Conservation (phyloP, 2,888 invertebrate genomes). For the Bursaphelenchus okinawaensis region DNA sequence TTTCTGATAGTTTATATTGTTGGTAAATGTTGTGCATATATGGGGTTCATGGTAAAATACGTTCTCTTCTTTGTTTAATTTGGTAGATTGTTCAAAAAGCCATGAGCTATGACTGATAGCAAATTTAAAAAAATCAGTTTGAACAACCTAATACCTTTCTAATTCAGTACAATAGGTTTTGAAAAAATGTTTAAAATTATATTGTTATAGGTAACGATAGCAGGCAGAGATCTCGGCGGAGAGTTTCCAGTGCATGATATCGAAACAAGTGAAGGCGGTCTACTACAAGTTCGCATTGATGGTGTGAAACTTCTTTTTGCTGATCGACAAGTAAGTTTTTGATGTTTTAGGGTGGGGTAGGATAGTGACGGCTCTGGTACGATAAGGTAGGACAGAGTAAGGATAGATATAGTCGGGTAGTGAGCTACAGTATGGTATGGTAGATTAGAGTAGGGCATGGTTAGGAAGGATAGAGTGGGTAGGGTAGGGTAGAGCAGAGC, state of each 20-base stretch:
- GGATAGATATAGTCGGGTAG: background rate
- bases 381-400: background rate
- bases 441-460: no score
- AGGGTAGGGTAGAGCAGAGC: no score
- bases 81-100: slow-evolving; percentile 7
- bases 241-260: slow-evolving; percentile 98
- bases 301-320: slow-evolving; percentile 97
- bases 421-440: no score
- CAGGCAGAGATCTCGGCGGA: slow-evolving; percentile 66
- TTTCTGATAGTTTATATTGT: no score
- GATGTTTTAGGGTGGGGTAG: no score
- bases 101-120: slow-evolving; percentile 6
- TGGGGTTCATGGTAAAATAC: no score
- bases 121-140: background rate
- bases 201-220: slow-evolving; percentile 58
- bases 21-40: no score
- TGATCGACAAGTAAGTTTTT: slow-evolving; percentile 81
- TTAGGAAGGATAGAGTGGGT: no score
- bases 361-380: no score
- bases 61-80: no score
- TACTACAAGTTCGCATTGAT: slow-evolving; percentile 83
- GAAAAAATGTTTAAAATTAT: no score
- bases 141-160: background rate
- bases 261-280: slow-evolving; percentile 90
- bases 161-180: background rate